Percentiles rank a stretch among this genome's conserved stretches.
Conservation (phyloP, 2,113 vertebrate species). For the Clinocottus analis region DNA sequence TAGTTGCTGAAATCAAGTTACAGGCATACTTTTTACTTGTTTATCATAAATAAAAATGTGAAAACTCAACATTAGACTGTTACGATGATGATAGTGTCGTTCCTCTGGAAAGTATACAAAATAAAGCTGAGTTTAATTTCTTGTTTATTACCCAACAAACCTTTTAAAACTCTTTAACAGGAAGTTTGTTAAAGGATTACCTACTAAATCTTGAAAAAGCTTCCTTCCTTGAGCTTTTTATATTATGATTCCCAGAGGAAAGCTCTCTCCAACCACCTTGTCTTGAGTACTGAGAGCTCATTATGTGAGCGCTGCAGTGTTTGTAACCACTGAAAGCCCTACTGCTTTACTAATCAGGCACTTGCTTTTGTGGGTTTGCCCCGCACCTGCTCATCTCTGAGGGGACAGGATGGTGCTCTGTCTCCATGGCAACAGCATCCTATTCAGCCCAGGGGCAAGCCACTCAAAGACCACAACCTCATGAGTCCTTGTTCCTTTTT, state of each 20-base stretch:
- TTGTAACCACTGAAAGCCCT: slow-evolving; percentile 60
- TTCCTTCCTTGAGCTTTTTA: slow-evolving; percentile 41
- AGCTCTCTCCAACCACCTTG: slow-evolving; percentile 36
- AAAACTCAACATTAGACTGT: neutral
- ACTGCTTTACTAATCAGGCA: slow-evolving; percentile 72
- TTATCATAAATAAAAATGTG: neutral
- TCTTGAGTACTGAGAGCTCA: slow-evolving; percentile 62
- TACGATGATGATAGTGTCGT: neutral
- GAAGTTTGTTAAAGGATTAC: slow-evolving; percentile 22
- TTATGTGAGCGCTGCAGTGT: slow-evolving; percentile 58
- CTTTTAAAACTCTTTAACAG: neutral
- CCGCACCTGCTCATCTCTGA: slow-evolving; percentile 75
- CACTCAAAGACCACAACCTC: slow-evolving; percentile 72
- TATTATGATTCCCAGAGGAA: slow-evolving; percentile 17
- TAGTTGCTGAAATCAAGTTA: neutral
- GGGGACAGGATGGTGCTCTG: slow-evolving; percentile 65
- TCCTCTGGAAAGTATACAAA: neutral
- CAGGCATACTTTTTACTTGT: neutral
- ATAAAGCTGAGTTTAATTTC: neutral
- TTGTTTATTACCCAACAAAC: slow-evolving; percentile 20
- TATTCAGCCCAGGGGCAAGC: slow-evolving; percentile 70
- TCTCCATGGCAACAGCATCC: slow-evolving; percentile 85
- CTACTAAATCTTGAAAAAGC: slow-evolving; percentile 11
- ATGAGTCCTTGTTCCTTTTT: slow-evolving; percentile 47
- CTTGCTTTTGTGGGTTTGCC: slow-evolving; percentile 65